Evolutionary conservation across 2,797 vertebrate species (phyloP), one percentile per base, ranked within the genome.

Genomic region (Falco concolor): DNA sequence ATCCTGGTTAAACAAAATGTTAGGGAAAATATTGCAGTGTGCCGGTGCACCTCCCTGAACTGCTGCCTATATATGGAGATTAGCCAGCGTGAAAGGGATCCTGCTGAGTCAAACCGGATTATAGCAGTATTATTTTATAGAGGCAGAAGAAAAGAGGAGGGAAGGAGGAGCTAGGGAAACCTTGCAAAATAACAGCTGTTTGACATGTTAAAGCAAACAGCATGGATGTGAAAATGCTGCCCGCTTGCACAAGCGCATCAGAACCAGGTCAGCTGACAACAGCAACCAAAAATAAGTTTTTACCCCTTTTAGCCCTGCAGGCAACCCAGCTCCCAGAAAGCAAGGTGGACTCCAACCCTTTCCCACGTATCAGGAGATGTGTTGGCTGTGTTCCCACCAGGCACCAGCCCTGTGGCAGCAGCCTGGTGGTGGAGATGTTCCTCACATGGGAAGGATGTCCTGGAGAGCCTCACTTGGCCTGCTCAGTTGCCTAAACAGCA

Each of bases 51-150:
- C 91, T 95, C 94, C 88, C 86, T 93, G 91, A 95, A 96, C 84
- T 81, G 95, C 93, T 95, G 94, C 90, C 94, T 95, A 95, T 96
- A 95, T 94, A 95, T 93, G 92, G 95, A 93, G 90, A 95, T 96
- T 91, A 96, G 75, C 84, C 93, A 93, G 95, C 12, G 1, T 95
- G 93, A 95, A 94, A 93, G 54, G 69, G 89, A 93, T 91, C 88
- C 92, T 82, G 95, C 90, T 89, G 95, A 95, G 95, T 95, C 95
- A 93, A 94, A 96, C 90, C 75, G 81, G 93, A 93, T 92, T 94
- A 93, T 74, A 90, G 93, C 60, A 69, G 95, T 74, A 81, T 95
- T 95, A 95, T 95, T 94, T 96, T 87, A 94, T 60, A 94, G 93
- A 95, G 52, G 83, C 53, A 77, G 93, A 64, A 89, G 78, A 91